Conservation (phyloP, 2,888 invertebrate genomes). For the Belgica antarctica region DNA sequence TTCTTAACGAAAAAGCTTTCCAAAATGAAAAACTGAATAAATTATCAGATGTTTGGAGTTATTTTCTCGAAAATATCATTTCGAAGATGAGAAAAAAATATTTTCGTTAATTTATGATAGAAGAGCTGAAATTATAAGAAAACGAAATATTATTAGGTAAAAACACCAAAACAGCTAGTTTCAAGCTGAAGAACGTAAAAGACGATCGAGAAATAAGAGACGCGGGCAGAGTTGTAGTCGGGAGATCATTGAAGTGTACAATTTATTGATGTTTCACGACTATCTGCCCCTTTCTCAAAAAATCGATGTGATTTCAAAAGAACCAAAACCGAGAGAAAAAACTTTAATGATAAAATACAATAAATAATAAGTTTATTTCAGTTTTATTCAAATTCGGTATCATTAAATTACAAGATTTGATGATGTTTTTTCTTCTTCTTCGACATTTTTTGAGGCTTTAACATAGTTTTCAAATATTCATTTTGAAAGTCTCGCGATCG, state of each 20-base stretch:
- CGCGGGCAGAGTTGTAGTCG: no score
- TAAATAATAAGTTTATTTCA: slow-evolving; percentile 41
- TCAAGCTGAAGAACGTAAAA: neutral
- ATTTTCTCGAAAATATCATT: slow-evolving; percentile 14
- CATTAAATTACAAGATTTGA: slow-evolving; percentile 36
- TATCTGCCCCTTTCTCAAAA: neutral
- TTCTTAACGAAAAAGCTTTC: slow-evolving; percentile 8
- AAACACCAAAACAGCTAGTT: slow-evolving; percentile 26
- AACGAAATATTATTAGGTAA: neutral
- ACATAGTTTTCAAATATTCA: slow-evolving; percentile 35
- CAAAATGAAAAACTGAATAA: slow-evolving; percentile 36
- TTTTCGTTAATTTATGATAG: slow-evolving; percentile 43
- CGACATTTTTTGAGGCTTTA: slow-evolving; percentile 5
- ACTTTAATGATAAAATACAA: slow-evolving; percentile 40
- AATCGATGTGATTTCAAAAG: neutral
- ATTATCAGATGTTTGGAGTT: slow-evolving; percentile 32
- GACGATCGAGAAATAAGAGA: neutral
- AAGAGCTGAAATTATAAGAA: slow-evolving; percentile 31
- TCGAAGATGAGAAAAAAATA: neutral
- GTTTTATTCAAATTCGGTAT: slow-evolving; percentile 40
- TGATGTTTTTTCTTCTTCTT: slow-evolving; percentile 13
- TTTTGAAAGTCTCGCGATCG: slow-evolving; percentile 21
- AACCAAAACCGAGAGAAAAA: slow-evolving; percentile 10
- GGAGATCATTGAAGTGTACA: neutral
- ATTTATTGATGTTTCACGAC: no score